These are phyloP conservation scores for Rousettus madagascariensis DNA, from an alignment of 2,797 vertebrate species.

Conservation along the genomic window DNA sequence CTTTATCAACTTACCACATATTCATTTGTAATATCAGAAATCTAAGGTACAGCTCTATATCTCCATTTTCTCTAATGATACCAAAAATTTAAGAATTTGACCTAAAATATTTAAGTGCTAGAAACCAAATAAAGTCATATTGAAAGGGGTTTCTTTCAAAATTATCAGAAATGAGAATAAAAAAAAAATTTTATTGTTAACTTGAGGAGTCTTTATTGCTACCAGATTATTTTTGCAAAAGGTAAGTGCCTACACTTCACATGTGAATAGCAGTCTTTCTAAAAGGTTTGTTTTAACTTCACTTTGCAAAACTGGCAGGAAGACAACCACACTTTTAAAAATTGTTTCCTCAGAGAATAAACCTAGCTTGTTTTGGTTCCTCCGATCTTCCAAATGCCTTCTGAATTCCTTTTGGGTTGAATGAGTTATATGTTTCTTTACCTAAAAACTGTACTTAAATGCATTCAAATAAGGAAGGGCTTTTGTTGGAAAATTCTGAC, in stretches of 20 bases:
- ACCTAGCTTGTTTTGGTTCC: neutral
- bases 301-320: neutral
- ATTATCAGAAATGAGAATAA: neutral
- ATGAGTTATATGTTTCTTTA: neutral
- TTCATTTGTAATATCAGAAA: constrained; percentile 16
- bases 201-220: neutral
- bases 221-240: neutral
- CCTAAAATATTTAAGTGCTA: neutral
- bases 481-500: neutral
- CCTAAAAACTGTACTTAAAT: constrained; percentile 34
- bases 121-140: neutral
- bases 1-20: neutral
- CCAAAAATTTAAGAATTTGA: neutral
- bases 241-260: neutral
- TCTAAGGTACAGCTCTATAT: neutral
- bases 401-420: neutral
- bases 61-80: neutral
- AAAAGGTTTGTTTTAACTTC: constrained; percentile 9
- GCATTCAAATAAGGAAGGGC: neutral
- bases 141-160: neutral
- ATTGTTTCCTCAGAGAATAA: neutral
- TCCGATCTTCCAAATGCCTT: constrained; percentile 7
- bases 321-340: neutral
- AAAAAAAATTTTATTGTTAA: neutral
- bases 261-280: neutral